phyloP scores from a whole-genome alignment of 35 echinoderm and acorn worm genomes.

The Hemicentrotus pulcherrimus region DNA sequence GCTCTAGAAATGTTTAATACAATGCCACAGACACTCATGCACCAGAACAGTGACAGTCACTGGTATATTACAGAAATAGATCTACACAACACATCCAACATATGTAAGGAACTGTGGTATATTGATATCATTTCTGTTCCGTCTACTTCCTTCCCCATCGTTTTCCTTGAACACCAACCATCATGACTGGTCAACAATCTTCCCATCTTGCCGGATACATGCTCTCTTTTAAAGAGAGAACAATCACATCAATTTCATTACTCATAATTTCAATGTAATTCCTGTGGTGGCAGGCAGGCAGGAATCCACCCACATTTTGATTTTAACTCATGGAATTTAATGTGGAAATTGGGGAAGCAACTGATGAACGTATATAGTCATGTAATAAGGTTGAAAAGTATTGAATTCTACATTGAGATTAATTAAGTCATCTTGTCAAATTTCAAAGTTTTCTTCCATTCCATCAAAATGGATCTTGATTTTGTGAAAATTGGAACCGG shows the following conservation, averaged over 20 bases:
- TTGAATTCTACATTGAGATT: no score
- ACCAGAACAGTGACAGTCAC: no score
- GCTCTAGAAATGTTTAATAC: no score
- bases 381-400: no score
- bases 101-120: not conserved
- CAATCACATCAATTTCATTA: not conserved
- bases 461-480: not conserved
- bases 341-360: no score
- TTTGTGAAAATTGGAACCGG: not conserved
- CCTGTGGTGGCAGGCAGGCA: not conserved
- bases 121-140: not conserved
- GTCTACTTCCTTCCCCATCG: not conserved
- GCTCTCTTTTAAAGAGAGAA: not conserved
- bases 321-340: no score
- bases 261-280: conserved; percentile 5
- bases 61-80: no score
- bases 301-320: not conserved
- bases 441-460: not conserved
- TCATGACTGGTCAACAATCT: not conserved
- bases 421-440: no score
- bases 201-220: not conserved
- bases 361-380: no score
- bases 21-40: no score
- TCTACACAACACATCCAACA: not conserved
- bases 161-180: not conserved